Base-by-base conservation (phyloP, 2,113 vertebrate genomes). In the Cyrtonyx montezumae region DNA sequence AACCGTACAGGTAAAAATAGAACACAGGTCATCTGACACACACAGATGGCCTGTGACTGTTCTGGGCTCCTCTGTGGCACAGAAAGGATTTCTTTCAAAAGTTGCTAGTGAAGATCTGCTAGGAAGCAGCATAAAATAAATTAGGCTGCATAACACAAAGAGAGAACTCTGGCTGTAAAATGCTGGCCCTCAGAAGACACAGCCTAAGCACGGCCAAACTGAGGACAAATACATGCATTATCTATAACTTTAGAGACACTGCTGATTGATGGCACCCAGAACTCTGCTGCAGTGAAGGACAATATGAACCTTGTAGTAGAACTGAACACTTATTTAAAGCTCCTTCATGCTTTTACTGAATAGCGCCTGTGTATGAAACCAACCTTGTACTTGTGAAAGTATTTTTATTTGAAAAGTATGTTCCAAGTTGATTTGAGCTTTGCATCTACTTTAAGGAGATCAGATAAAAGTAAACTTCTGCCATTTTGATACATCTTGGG, bases 1-100 rank as follows among this genome's bases (percentile, higher is more conserved):
- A 84, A 15, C 43, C 49, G 32, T 34, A 23, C 8, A 55, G 88
- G 61, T 11, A 46, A 91, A 95, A 93, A 89, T 37, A 95, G 86
- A 84, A 42, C n/a, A 23, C 34, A 42, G 62, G 18, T 62, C 88
- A 71, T 71, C 32, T 42, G 77, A 63, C n/a, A 68, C 10, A 30
- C 40, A 91, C 2, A 73, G 45, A 51, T 0, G 51, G 70, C 26
- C 81, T 81, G 56, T 51, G 77, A 78, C 37, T 8, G 58, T 18
- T 63, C 34, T 59, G 79, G 19, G 49, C 3, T 65, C 30, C 36
- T 85, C 71, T 30, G 22, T 22, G 46, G 28, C 48, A 92, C 61
- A 81, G 46, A 88, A 91, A 69, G 32, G 67, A 21, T 75, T 68
- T 53, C 66, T 82, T 87, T 92, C 58, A 81, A 68, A 48, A 73